Percentiles rank a stretch among this genome's conserved stretches.
Conservation (phyloP, 2,113 vertebrate genomes). For the Morone saxatilis region DNA sequence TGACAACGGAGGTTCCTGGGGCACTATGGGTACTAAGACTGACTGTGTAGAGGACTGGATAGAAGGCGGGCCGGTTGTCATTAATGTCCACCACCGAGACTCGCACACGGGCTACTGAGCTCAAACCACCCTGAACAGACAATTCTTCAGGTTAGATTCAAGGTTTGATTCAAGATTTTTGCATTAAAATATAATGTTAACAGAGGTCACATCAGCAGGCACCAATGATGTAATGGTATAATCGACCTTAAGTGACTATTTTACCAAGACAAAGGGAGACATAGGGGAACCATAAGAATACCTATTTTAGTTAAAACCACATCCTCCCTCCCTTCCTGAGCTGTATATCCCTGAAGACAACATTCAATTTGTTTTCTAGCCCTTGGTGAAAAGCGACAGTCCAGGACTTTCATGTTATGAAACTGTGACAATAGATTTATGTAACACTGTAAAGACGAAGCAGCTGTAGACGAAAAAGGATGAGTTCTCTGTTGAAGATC, state of each 20-base stretch:
- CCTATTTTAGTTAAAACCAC: constrained; percentile 7
- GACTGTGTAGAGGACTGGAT: constrained; percentile 91
- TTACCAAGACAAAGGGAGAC: constrained; percentile 7
- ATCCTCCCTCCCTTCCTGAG: constrained; percentile 9
- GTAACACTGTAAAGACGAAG: constrained; percentile 43
- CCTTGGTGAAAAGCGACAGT: constrained; percentile 35
- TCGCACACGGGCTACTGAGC: constrained; percentile 89
- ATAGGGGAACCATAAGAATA: neutral
- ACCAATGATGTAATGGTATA: neutral
- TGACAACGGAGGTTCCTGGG: constrained; percentile 92
- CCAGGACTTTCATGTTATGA: constrained; percentile 34
- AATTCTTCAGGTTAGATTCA: neutral
- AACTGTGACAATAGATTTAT: constrained; percentile 56
- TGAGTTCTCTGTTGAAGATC: constrained; percentile 34
- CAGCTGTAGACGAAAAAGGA: constrained; percentile 27
- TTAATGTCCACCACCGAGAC: constrained; percentile 93
- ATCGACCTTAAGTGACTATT: neutral
- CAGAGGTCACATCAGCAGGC: neutral
- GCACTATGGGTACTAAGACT: constrained; percentile 94
- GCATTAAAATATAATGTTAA: neutral
- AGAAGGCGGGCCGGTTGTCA: constrained; percentile 94
- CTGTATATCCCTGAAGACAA: constrained; percentile 26
- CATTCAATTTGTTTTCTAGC: constrained; percentile 31
- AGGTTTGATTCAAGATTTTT: neutral
- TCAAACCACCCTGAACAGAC: constrained; percentile 89